phyloP scores from a whole-genome alignment of 2,113 vertebrate genomes.

The Corythornis madagascariensis region DNA sequence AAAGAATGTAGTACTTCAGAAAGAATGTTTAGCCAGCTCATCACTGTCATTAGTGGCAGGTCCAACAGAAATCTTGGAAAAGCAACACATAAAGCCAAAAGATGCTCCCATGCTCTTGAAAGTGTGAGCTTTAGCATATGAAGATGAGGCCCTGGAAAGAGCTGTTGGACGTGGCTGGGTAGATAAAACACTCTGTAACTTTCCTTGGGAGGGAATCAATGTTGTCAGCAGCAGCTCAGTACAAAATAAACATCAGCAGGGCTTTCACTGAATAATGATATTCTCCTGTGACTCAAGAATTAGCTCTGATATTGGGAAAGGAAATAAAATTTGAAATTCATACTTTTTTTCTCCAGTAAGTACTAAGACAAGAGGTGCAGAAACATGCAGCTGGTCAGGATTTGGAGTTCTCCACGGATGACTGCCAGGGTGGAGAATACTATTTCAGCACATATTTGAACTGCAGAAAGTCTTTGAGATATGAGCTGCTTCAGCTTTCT shows the following conservation, averaged over 20 bases:
- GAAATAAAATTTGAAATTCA: not conserved
- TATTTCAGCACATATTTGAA: not conserved
- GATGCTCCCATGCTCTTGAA: not conserved
- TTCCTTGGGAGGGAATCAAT: not conserved
- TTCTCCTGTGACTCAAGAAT: not conserved
- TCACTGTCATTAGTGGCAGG: not conserved
- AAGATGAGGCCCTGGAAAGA: not conserved
- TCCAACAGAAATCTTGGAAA: not conserved
- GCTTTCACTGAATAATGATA: not conserved
- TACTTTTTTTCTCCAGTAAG: not conserved
- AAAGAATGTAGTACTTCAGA: not conserved
- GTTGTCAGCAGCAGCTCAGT: constrained; percentile 21
- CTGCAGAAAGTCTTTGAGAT: not conserved
- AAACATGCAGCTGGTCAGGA: constrained; percentile 6
- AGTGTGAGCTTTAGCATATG: not conserved
- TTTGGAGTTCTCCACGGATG: not conserved
- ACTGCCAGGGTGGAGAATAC: not conserved
- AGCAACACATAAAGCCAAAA: not conserved
- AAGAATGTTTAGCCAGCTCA: not conserved
- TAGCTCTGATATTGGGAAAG: not conserved
- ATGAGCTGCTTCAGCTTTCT: not conserved
- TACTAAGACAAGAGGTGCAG: not conserved
- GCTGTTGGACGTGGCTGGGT: not conserved
- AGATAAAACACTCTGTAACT: constrained; percentile 39
- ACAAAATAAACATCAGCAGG: not conserved